A percentile compares a stretch with the other conserved stretches of the same genome.
Conservation (phyloP, 2,113 vertebrate species). For the Cynopterus brachyotis region DNA sequence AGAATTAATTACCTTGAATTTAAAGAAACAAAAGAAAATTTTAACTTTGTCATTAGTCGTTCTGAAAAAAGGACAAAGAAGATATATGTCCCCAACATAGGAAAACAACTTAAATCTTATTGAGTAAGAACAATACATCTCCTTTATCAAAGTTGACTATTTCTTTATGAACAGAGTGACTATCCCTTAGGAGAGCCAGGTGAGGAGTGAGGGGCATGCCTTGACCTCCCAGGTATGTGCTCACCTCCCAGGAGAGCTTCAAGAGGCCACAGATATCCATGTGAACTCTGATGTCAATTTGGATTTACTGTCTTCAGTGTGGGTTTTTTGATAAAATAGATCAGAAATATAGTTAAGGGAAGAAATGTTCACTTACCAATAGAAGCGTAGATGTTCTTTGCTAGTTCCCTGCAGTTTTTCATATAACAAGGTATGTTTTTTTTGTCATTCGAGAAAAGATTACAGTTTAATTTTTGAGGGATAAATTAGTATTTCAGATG, state of each 20-base stretch:
- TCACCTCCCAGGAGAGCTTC: not conserved
- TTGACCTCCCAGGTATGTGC: not conserved
- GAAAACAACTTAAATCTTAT: not conserved
- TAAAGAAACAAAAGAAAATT: not conserved
- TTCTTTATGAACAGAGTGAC: not conserved
- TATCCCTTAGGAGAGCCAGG: not conserved
- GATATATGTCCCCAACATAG: not conserved
- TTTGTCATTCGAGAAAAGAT: not conserved
- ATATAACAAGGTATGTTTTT: not conserved
- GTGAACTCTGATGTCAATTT: not conserved
- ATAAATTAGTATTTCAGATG: not conserved
- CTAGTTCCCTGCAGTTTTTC: not conserved
- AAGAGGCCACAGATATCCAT: not conserved
- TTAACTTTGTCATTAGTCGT: not conserved
- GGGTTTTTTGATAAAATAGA: conserved; percentile 11
- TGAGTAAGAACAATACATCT: not conserved
- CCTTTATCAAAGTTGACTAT: not conserved
- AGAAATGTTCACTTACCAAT: not conserved
- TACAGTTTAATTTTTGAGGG: not conserved
- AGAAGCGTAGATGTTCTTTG: not conserved
- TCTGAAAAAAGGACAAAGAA: not conserved
- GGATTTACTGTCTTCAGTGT: not conserved
- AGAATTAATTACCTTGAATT: conserved; percentile 18
- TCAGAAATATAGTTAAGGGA: not conserved
- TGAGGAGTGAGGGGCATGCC: not conserved